These are phyloP conservation scores for Spodoptera frugiperda DNA, from an alignment of 1,140 invertebrate species.

Conservation along the genomic window DNA sequence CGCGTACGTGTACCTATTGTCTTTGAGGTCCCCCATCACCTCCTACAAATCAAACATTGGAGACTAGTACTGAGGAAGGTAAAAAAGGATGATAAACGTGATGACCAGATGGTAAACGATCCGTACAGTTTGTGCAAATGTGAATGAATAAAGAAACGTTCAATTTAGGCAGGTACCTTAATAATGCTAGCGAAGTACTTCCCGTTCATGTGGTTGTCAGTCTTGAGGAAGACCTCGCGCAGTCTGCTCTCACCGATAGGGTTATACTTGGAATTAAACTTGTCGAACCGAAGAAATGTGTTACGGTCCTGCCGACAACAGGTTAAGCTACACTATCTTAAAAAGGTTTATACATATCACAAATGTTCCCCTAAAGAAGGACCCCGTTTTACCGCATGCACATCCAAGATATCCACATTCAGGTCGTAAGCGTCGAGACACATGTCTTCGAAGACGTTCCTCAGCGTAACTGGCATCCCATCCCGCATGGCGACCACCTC, in stretches of 20 bases:
- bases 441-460: slow-evolving; percentile 97
- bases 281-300: slow-evolving; percentile 99
- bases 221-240: slow-evolving; percentile 99
- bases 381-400: slow-evolving; percentile 94
- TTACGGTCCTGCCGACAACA: slow-evolving; percentile 92
- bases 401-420: slow-evolving; percentile 99
- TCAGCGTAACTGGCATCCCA: slow-evolving; percentile 93
- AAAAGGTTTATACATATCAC: too few relatives aligned
- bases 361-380: background rate
- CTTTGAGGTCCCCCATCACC: slow-evolving; percentile 54
- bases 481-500: slow-evolving; percentile 86
- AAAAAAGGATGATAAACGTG: background rate
- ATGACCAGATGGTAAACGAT: background rate
- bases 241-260: slow-evolving; percentile 98
- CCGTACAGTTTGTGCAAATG: too few relatives aligned
- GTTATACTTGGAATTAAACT: slow-evolving; percentile 99
- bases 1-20: slow-evolving; percentile 57
- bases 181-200: slow-evolving; percentile 99
- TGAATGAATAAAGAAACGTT: too few relatives aligned
- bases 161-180: slow-evolving; percentile 88
- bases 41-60: slow-evolving; percentile 42
- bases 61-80: too few relatives aligned
- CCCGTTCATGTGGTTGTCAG: slow-evolving; percentile 98
- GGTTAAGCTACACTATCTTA: too few relatives aligned
- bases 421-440: slow-evolving; percentile 98